Evolutionary conservation across 2,888 invertebrate genomes (phyloP), one percentile per base, ranked within the genome.

Genomic region (Philereme transversata): DNA sequence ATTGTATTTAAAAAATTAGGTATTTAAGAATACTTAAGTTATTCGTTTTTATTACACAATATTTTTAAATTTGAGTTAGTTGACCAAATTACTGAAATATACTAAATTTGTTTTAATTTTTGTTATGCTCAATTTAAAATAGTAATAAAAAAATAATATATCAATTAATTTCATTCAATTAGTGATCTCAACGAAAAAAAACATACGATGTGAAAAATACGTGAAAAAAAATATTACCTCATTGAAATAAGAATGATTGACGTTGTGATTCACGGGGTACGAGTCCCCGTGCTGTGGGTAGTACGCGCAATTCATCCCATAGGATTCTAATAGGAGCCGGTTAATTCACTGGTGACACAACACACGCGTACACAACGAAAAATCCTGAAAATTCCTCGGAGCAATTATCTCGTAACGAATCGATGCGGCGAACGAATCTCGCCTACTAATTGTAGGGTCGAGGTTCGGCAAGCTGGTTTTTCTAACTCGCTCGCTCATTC

Each of bases 391-490:
- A 84, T 84, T 79, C 76, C 73, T 76, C 83, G 83, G 87, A 86
- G 84, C 88, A 89, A 90, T 90, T 91, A 90, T 86, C 84, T 82
- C 84, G 88, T 90, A 84, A 91, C 91, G 91, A 90, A 90, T 90
- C 87, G 91, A 90, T 91, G 89, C 89, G 86, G 82, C 91, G 90
- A 85, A 86, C 87, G 91, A 88, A 92, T 90, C 90, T 91, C 86
- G 88, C 83, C 87, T 87, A 91, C 91, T 92, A 92, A 92, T 92
- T 92, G 92, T 82, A 87, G 92, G 91, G 88, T 91, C 84, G 78
- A 82, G 75, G 78, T 82, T 81, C 74, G 75, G 77, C 76, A 80
- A 74, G 68, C 70, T 73, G 67, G 62, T 72, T 81, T 62, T 51
- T 49, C 67, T 51, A 56, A 64, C 87, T 80, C 84, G 57, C 83